Conservation (phyloP, 2,797 vertebrate genomes). For the Glossophaga mutica region DNA sequence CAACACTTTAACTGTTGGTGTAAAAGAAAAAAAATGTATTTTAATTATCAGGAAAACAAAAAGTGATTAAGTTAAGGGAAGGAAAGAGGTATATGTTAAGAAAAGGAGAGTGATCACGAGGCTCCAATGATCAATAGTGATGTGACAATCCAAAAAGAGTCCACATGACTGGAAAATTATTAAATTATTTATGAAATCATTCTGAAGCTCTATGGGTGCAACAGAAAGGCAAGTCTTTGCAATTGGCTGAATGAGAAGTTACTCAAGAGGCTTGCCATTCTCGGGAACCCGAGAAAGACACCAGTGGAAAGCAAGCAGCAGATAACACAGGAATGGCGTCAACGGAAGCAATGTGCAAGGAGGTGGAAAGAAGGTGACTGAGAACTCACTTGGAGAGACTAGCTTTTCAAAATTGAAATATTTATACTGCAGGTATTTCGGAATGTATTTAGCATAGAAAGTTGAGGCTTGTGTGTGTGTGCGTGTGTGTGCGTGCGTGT, state of each 20-base stretch:
- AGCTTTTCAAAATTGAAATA: not conserved
- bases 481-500: not conserved
- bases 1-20: not conserved
- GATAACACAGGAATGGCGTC: not conserved
- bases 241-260: not conserved
- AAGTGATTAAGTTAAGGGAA: not conserved
- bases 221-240: not conserved
- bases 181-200: not conserved
- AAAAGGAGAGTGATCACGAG: not conserved
- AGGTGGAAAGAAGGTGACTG: not conserved
- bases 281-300: not conserved
- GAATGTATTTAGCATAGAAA: not conserved
- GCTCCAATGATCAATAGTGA: not conserved
- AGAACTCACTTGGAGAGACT: not conserved
- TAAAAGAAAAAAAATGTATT: not conserved
- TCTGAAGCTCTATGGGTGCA: not conserved
- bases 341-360: too few relatives aligned
- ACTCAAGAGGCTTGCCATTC: not conserved
- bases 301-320: not conserved
- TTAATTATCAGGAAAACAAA: not conserved
- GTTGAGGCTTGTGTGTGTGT: not conserved
- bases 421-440: not conserved
- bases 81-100: not conserved
- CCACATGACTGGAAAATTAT: not conserved
- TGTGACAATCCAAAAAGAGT: not conserved